Evolutionary conservation across 2,113 vertebrate species (phyloP).

Genomic region (Struthio camelus): DNA sequence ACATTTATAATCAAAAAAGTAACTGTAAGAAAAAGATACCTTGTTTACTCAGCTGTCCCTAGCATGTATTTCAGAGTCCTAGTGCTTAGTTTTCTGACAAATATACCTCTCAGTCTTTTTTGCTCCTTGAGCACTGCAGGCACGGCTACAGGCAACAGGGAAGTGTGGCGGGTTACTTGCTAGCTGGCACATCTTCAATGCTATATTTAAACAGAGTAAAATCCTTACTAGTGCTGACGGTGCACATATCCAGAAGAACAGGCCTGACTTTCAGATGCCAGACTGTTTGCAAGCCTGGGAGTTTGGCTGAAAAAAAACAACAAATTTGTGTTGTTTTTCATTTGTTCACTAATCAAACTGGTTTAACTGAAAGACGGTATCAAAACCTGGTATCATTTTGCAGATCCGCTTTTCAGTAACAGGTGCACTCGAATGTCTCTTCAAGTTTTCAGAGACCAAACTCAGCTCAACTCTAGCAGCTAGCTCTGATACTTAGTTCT

Average conservation of each 20-base stretch:
- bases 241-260: neutral
- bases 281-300: neutral
- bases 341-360: neutral
- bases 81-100: neutral
- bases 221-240: neutral
- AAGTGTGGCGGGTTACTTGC: neutral
- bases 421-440: neutral
- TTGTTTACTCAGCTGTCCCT: slow-evolving; percentile 24
- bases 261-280: neutral
- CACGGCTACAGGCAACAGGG: neutral
- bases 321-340: neutral
- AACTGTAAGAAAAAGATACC: slow-evolving; percentile 2
- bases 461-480: neutral
- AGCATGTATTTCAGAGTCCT: neutral
- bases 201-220: slow-evolving; percentile 30
- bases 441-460: neutral
- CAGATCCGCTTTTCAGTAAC: neutral
- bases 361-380: neutral
- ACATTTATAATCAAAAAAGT: neutral
- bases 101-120: neutral
- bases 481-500: neutral
- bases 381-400: neutral
- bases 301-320: neutral
- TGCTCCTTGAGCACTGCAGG: neutral
- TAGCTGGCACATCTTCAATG: neutral